Percentiles rank a stretch among this genome's conserved stretches.
Evolutionary conservation across 2,888 invertebrate species (phyloP).

Genomic region (Emmelina monodactyla): DNA sequence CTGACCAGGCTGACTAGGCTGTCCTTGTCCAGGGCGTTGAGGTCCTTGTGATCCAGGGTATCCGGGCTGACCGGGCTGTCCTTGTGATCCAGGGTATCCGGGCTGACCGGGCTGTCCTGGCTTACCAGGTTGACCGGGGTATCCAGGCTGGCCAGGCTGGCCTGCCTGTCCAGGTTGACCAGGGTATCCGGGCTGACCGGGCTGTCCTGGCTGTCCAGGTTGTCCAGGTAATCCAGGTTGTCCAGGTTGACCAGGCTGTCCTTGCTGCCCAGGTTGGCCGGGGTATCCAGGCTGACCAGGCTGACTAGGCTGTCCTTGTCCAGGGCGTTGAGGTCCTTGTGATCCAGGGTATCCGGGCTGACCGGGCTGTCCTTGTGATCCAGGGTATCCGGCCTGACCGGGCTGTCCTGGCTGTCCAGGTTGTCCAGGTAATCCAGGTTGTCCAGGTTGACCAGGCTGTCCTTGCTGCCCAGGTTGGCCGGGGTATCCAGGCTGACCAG

Average conservation of each 20-base stretch:
- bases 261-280: slow-evolving; percentile 18
- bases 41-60: slow-evolving; percentile 10
- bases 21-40: neutral
- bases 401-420: slow-evolving; percentile 16
- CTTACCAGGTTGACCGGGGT: slow-evolving; percentile 23
- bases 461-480: neutral
- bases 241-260: slow-evolving; percentile 17
- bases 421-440: slow-evolving; percentile 15
- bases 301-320: no score
- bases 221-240: slow-evolving; percentile 13
- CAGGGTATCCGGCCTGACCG: slow-evolving; percentile 21
- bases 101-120: slow-evolving; percentile 18
- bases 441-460: slow-evolving; percentile 15
- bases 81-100: slow-evolving; percentile 15
- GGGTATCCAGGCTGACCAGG: slow-evolving; percentile 20
- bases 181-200: slow-evolving; percentile 14
- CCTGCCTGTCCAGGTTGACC: no score
- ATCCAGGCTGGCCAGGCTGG: no score
- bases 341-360: slow-evolving; percentile 13
- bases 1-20: neutral
- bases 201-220: slow-evolving; percentile 15
- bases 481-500: neutral
- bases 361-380: slow-evolving; percentile 16
- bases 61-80: slow-evolving; percentile 16
- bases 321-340: neutral